Evolutionary conservation across 2,888 invertebrate species (phyloP), one percentile per base, ranked within the genome.

Genomic region (Timema cristinae): DNA sequence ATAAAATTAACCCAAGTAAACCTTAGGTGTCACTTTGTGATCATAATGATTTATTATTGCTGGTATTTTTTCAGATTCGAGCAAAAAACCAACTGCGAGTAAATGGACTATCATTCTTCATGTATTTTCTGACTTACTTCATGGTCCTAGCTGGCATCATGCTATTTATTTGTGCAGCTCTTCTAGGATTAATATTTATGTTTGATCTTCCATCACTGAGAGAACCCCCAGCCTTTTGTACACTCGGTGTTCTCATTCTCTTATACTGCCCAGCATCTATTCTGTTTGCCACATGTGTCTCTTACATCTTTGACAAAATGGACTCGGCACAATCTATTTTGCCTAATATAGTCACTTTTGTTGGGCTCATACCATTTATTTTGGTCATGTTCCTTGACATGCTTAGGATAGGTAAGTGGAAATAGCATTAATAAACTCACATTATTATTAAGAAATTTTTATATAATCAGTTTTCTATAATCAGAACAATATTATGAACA

Each of bases 281-380:
- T 67, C 83, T 94, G 75, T 91, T 91, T 80, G 89, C 90, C 77
- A 91, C 93, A 0, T 88, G 90, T 76, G 83, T 91, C 52, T 92
- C 93, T 50, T 94, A 93, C 79, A 85, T 92, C 69, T 94, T 94
- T 80, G 90, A 92, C 81, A 91, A 91, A 79, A 89, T 89, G 84
- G 94, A 94, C 79, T 91, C 92, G 6, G 93, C 93, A 0, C 91
- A 92, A 79, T 90, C 91, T 73, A 89, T 93, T 76, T 85, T 92
- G 81, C 91, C 92, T 0, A 91, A 92, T 78, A 88, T 91, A 49
- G 89, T 89, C 13, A 90, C 91, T 0, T 89, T 91, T 82, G 83
- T 90, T 56, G 92, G 93, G 0, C 86, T 91, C 68, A 85, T 93
- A 75, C 92, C 93, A 0, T 93, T 91, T 79, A 82, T 90, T 16